phyloP scores from a whole-genome alignment of 2,888 invertebrate species.

The Diaprepes abbreviatus region DNA sequence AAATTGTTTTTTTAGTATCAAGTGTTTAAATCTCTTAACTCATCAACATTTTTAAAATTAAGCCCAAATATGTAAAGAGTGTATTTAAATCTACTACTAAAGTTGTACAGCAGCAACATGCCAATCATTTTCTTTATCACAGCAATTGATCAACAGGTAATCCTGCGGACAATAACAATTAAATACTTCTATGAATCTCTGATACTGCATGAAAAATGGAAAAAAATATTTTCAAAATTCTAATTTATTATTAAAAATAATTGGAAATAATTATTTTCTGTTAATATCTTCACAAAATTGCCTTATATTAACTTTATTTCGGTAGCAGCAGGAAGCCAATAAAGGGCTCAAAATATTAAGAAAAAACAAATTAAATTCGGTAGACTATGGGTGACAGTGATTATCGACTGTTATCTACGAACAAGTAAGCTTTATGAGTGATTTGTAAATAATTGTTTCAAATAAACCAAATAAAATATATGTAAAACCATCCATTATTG shows the following conservation, averaged over 20 bases:
- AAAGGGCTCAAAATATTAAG: slow-evolving; percentile 35
- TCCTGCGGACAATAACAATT: no score
- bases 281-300: not conserved
- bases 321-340: slow-evolving; percentile 11
- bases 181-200: no score
- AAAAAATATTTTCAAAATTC: no score
- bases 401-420: slow-evolving; percentile 46
- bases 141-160: slow-evolving; percentile 4
- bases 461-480: slow-evolving; percentile 64
- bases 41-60: no score
- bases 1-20: no score
- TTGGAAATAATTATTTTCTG: no score
- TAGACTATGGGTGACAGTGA: slow-evolving; percentile 43
- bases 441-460: slow-evolving; percentile 68
- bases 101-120: not conserved
- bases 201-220: no score
- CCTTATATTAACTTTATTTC: not conserved
- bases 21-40: no score
- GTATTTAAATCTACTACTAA: no score
- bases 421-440: slow-evolving; percentile 65
- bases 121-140: not conserved
- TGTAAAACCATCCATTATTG: slow-evolving; percentile 37
- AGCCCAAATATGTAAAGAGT: no score
- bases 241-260: no score
- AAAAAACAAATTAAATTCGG: slow-evolving; percentile 39